A percentile compares a stretch with the other conserved stretches of the same genome.
Conservation (phyloP, 1,140 invertebrate genomes). For the Nymphalis io region DNA sequence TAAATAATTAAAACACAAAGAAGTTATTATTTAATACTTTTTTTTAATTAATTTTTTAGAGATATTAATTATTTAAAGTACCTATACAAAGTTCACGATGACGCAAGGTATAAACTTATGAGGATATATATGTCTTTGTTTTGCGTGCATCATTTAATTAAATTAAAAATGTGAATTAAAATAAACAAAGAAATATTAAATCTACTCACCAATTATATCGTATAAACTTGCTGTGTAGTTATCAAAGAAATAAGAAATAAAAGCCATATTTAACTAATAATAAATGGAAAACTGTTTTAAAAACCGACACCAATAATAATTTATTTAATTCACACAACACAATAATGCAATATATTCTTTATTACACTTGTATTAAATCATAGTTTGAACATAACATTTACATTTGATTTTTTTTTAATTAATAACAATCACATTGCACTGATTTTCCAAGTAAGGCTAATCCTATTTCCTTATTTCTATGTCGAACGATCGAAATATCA, state of each 20-base stretch:
- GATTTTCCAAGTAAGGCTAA: too few relatives aligned
- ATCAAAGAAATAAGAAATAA: conserved; percentile 59
- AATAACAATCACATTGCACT: conserved; percentile 1
- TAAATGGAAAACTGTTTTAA: conserved; percentile 1
- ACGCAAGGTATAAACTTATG: neutral
- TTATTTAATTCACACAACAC: neutral
- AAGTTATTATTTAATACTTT: too few relatives aligned
- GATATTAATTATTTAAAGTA: neutral
- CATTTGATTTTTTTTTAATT: neutral
- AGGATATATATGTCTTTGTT: neutral
- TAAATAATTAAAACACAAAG: too few relatives aligned
- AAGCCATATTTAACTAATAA: conserved; percentile 53
- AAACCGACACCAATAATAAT: neutral
- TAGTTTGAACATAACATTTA: neutral
- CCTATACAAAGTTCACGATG: neutral
- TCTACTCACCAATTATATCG: conserved; percentile 66
- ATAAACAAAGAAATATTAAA: neutral
- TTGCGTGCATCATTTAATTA: neutral
- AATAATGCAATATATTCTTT: neutral
- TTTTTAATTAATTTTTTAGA: neutral
- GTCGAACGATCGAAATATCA: conserved; percentile 13
- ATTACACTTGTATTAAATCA: neutral
- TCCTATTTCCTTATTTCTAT: neutral
- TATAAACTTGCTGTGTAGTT: conserved; percentile 66
- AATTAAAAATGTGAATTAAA: neutral